Evolutionary conservation across 2,113 vertebrate genomes (phyloP).

Genomic region (Mugil cephalus): DNA sequence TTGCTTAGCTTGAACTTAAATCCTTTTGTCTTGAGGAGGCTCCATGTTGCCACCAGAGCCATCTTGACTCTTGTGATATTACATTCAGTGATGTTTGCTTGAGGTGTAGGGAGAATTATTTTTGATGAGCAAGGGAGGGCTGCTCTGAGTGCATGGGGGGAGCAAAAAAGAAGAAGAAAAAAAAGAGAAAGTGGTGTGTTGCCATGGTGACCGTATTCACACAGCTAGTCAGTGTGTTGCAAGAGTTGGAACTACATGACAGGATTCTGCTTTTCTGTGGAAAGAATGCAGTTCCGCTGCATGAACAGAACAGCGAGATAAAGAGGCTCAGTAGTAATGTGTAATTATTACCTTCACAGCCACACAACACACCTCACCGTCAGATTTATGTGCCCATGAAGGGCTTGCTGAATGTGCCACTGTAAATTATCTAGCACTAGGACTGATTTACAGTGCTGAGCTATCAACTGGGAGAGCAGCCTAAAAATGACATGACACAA

Average conservation of each 20-base stretch:
- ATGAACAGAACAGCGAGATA: conserved; percentile 47
- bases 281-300: conserved; percentile 52
- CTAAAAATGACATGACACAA: conserved; percentile 37
- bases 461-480: conserved; percentile 29
- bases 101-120: conserved; percentile 39
- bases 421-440: conserved; percentile 40
- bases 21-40: conserved; percentile 17
- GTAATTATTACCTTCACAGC: conserved; percentile 62
- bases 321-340: conserved; percentile 55
- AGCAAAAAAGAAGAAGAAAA: conserved; percentile 39
- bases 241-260: conserved; percentile 67
- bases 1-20: conserved; percentile 11
- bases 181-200: conserved; percentile 68
- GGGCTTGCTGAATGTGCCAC: conserved; percentile 30
- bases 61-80: conserved; percentile 17
- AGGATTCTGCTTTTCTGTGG: conserved; percentile 56
- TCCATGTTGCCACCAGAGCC: not conserved
- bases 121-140: conserved; percentile 43
- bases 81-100: conserved; percentile 23
- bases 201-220: conserved; percentile 78
- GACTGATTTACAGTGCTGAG: conserved; percentile 51
- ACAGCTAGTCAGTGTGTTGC: conserved; percentile 58
- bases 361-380: conserved; percentile 26
- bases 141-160: conserved; percentile 34
- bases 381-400: conserved; percentile 56